Evolutionary conservation across 2,888 invertebrate species (phyloP).

Genomic region (Erebia epiphron): DNA sequence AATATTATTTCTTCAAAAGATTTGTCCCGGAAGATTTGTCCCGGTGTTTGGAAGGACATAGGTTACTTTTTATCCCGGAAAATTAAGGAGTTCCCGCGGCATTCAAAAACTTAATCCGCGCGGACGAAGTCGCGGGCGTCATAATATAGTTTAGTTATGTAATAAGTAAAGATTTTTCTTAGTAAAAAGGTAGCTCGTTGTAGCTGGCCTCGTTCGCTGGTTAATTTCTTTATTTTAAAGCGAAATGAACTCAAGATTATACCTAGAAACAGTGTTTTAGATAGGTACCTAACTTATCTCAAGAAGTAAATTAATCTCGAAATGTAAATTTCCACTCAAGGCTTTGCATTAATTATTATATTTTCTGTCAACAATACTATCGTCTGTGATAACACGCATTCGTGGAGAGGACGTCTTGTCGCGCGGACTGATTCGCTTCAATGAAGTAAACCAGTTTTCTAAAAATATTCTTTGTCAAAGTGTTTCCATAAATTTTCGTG

Average conservation of each 20-base stretch:
- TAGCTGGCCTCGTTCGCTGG: not conserved
- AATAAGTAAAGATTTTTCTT: no score
- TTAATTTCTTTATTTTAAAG: not conserved
- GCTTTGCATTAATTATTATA: constrained; percentile 42
- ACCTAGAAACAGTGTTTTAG: not conserved
- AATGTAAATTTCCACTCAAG: constrained; percentile 64
- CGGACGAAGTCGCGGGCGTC: no score
- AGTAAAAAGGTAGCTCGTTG: no score
- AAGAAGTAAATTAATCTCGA: constrained; percentile 20
- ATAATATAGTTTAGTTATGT: no score
- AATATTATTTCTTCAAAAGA: no score
- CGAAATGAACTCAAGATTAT: not conserved
- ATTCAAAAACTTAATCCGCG: no score
- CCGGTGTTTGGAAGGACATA: no score
- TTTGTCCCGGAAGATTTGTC: no score
- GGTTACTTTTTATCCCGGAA: no score
- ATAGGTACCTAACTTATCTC: constrained; percentile 2
- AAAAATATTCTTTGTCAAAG: not conserved
- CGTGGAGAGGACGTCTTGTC: constrained; percentile 50
- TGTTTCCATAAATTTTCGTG: not conserved
- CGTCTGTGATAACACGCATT: constrained; percentile 54
- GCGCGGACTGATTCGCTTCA: constrained; percentile 52
- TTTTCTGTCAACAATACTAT: constrained; percentile 53
- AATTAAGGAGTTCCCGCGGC: no score
- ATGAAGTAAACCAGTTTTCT: constrained; percentile 6